Percentiles rank a stretch among this genome's conserved stretches.
These are phyloP conservation scores for Rhogogaster chlorosoma DNA, from an alignment of 2,888 invertebrate species.

Conservation along the genomic window DNA sequence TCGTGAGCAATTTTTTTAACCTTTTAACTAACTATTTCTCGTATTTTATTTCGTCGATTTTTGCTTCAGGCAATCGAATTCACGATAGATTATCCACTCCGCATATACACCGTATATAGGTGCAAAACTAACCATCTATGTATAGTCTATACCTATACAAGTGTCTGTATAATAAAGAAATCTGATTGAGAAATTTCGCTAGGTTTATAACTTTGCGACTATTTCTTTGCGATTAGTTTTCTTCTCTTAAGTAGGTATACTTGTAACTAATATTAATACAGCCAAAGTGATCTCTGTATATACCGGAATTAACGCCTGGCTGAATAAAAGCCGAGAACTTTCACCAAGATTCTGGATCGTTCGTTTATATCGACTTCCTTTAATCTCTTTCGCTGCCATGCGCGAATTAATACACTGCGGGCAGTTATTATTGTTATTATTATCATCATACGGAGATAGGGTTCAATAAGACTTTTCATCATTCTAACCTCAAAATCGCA, in stretches of 20 bases:
- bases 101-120: not conserved
- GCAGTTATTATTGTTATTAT: not conserved
- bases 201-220: not conserved
- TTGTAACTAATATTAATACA: not conserved
- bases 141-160: no score
- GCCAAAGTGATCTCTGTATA: not conserved
- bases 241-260: not conserved
- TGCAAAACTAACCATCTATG: not conserved
- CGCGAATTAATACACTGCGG: slow-evolving; percentile 15
- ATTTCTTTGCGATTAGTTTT: not conserved
- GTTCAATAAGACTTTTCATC: no score
- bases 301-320: slow-evolving; percentile 28
- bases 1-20: not conserved
- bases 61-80: not conserved
- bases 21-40: not conserved
- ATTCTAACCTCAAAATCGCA: no score
- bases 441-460: not conserved
- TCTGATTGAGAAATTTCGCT: not conserved
- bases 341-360: slow-evolving; percentile 16
- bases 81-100: not conserved
- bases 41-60: not conserved
- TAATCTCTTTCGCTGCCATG: slow-evolving; percentile 32
- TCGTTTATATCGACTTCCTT: slow-evolving; percentile 26
- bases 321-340: slow-evolving; percentile 23
- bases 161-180: not conserved